phyloP scores from a whole-genome alignment of 2,797 vertebrate genomes.

The Danio choprae region DNA sequence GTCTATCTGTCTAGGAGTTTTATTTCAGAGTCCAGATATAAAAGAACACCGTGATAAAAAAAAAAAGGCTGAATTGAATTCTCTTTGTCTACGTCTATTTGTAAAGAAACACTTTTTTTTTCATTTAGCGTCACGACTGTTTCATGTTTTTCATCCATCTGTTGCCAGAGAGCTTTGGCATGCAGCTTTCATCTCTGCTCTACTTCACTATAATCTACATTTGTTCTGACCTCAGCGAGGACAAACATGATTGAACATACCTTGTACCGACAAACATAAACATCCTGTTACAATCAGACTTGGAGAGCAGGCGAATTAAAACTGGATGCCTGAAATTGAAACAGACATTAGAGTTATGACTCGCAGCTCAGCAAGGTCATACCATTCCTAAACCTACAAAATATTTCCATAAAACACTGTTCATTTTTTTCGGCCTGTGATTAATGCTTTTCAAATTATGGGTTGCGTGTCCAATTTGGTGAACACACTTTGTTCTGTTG shows the following conservation, averaged over 20 bases:
- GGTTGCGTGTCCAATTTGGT: too few species aligned
- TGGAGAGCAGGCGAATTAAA: slow-evolving; percentile 1
- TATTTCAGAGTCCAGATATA: slow-evolving; percentile 17
- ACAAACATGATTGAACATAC: slow-evolving; percentile 12
- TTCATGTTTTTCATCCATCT: slow-evolving; percentile 40
- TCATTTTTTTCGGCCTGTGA: too few species aligned
- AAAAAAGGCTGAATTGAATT: slow-evolving; percentile 32
- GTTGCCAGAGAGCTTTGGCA: slow-evolving; percentile 30
- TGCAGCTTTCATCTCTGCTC: slow-evolving; percentile 43
- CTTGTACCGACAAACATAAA: slow-evolving; percentile 31
- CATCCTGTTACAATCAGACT: slow-evolving; percentile 19
- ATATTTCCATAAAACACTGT: background rate
- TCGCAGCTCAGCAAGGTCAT: background rate
- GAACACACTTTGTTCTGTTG: too few species aligned
- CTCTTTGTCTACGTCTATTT: slow-evolving; percentile 33
- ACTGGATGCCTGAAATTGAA: slow-evolving; percentile 4
- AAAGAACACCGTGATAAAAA: slow-evolving; percentile 1
- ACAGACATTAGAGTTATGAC: background rate
- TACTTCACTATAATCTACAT: slow-evolving; percentile 18
- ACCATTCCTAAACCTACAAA: background rate
- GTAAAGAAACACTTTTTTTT: slow-evolving; percentile 2
- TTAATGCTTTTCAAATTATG: too few species aligned
- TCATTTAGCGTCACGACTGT: slow-evolving; percentile 12
- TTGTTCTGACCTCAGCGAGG: slow-evolving; percentile 22
- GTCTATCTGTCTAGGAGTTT: slow-evolving; percentile 33